Conservation (phyloP, 2,113 vertebrate species). For the Alethe diademata region DNA sequence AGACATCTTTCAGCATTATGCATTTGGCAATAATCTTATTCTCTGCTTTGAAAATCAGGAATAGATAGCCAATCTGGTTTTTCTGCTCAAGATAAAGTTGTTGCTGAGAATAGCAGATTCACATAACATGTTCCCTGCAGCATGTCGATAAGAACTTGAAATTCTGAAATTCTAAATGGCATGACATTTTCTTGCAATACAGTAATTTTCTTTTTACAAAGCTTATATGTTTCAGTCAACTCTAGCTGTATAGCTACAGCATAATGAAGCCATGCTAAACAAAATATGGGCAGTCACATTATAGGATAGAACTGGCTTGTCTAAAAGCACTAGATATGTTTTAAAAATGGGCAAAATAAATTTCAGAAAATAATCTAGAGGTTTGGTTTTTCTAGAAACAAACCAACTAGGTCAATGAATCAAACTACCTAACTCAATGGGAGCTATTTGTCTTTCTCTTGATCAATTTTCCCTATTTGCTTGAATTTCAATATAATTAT, state of each 20-base stretch:
- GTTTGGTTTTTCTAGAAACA: not conserved
- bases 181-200: not conserved
- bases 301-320: not conserved
- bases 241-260: not conserved
- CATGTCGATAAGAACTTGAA: not conserved
- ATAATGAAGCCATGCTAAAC: not conserved
- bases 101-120: not conserved
- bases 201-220: not conserved
- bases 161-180: not conserved
- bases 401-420: not conserved
- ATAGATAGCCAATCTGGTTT: not conserved
- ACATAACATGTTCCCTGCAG: not conserved
- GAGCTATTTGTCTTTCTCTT: not conserved
- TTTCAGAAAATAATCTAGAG: not conserved
- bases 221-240: not conserved
- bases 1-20: not conserved
- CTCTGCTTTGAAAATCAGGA: not conserved
- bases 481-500: not conserved
- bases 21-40: not conserved
- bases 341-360: not conserved
- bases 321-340: not conserved
- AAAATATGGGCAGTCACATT: not conserved
- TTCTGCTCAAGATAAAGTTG: not conserved
- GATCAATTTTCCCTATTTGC: not conserved
- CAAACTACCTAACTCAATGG: not conserved